A percentile compares a stretch with the other conserved stretches of the same genome.
Conservation (phyloP, 2,797 vertebrate genomes). For the Helicolenus hilgendorfi region DNA sequence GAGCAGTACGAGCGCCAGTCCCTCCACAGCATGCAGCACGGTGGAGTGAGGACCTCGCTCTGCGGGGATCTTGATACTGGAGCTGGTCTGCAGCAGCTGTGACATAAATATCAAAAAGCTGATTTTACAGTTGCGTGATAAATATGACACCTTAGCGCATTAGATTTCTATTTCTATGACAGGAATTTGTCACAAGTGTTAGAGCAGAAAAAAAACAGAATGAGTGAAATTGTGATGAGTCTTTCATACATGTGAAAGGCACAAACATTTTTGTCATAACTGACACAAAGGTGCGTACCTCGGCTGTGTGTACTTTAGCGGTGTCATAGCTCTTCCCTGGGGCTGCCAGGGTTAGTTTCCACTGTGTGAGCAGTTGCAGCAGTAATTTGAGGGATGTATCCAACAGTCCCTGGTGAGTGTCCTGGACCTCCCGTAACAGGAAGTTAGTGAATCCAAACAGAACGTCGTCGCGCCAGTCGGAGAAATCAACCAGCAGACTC, state of each 20-base stretch:
- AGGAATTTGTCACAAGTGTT: background rate
- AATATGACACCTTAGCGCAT: background rate
- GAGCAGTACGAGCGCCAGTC: conserved; percentile 96
- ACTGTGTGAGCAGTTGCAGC: conserved; percentile 97
- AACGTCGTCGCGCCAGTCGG: conserved; percentile 97
- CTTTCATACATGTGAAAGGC: background rate
- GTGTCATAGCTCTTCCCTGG: conserved; percentile 75
- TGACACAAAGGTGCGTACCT: conserved; percentile 72
- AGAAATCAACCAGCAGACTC: conserved; percentile 96
- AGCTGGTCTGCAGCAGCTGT: conserved; percentile 82
- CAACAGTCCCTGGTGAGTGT: conserved; percentile 95
- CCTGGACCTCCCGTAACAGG: conserved; percentile 96
- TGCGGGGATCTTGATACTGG: conserved; percentile 89
- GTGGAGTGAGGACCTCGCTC: conserved; percentile 95
- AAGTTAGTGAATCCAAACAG: conserved; percentile 98
- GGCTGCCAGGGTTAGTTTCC: conserved; percentile 94
- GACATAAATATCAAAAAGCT: background rate
- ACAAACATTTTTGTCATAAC: background rate
- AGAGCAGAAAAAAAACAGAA: background rate
- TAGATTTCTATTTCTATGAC: background rate
- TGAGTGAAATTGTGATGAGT: background rate
- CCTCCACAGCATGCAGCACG: conserved; percentile 96
- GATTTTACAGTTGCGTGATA: background rate
- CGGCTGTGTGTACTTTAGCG: conserved; percentile 70
- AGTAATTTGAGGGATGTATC: conserved; percentile 97